These are phyloP conservation scores for Syrista parreyssii DNA, from an alignment of 2,888 invertebrate species.

Conservation along the genomic window DNA sequence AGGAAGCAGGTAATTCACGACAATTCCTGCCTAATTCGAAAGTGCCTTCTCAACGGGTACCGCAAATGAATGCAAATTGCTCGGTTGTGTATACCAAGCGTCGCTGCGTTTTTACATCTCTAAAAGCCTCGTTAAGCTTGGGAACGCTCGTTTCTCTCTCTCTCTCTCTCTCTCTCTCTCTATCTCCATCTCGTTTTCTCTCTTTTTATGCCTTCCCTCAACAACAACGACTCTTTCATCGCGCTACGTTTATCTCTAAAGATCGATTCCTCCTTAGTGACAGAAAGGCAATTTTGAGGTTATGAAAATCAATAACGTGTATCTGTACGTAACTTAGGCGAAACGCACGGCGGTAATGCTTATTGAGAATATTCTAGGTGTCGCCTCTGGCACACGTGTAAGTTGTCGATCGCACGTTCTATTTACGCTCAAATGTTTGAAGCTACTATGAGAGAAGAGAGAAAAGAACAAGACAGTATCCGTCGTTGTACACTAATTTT, in stretches of 20 bases:
- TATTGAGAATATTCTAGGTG: background rate
- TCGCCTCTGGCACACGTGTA: background rate
- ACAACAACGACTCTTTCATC: background rate
- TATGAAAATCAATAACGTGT: background rate
- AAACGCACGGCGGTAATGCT: background rate
- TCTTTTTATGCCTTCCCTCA: background rate
- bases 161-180: background rate
- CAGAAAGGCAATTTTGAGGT: background rate
- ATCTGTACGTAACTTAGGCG: background rate
- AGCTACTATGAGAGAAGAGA: background rate
- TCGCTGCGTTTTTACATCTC: slow-evolving; percentile 7
- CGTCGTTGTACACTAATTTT: background rate
- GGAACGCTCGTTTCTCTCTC: background rate
- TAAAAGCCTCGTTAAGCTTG: slow-evolving; percentile 5
- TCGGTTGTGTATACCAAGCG: background rate
- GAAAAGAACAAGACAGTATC: background rate
- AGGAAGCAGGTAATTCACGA: slow-evolving; percentile 4
- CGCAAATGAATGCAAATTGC: slow-evolving; percentile 9
- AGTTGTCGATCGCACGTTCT: background rate
- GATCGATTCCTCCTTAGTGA: background rate
- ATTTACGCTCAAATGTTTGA: background rate
- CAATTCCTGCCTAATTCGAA: slow-evolving; percentile 3
- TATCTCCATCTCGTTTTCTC: background rate
- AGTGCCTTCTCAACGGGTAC: background rate
- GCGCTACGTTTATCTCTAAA: background rate